Conservation (phyloP, 2,797 vertebrate genomes). For the Gymnodraco acuticeps region DNA sequence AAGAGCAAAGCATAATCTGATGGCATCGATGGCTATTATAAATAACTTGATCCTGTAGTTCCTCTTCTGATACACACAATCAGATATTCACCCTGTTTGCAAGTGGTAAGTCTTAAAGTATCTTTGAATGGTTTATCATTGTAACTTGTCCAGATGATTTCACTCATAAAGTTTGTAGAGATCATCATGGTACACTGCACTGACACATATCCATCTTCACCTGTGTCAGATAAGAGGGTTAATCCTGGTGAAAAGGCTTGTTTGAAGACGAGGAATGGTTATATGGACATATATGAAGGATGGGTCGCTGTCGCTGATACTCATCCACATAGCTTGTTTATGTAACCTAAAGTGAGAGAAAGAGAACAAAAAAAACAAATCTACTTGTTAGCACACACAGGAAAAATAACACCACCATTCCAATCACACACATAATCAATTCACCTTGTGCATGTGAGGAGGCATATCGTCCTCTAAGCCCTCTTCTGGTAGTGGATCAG, state of each 20-base stretch:
- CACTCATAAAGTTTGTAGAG: constrained; percentile 7
- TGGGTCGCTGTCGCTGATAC: constrained; percentile 11
- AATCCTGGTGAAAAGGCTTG: constrained; percentile 22
- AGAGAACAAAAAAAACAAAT: constrained; percentile 3
- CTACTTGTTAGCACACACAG: constrained; percentile 3
- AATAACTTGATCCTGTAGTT: constrained; percentile 50
- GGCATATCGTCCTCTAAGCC: constrained; percentile 95
- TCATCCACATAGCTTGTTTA: constrained; percentile 64
- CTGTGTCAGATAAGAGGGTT: constrained; percentile 12
- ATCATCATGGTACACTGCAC: constrained; percentile 8
- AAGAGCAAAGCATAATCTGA: constrained; percentile 39
- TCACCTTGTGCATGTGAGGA: constrained; percentile 94
- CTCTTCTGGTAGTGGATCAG: constrained; percentile 93
- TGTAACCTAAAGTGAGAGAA: constrained; percentile 74
- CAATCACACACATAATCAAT: constrained; percentile 4
- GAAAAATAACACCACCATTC: neutral
- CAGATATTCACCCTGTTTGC: constrained; percentile 32
- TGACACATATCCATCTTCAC: constrained; percentile 32
- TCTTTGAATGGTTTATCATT: constrained; percentile 24
- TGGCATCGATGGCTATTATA: constrained; percentile 16
- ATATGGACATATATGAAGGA: constrained; percentile 17
- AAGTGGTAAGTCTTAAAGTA: neutral
- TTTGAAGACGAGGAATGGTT: constrained; percentile 11
- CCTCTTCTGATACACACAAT: constrained; percentile 35
- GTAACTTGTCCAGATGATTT: constrained; percentile 26